These are phyloP conservation scores for Sibirionetta formosa DNA, from an alignment of 2,797 vertebrate genomes.

Conservation along the genomic window DNA sequence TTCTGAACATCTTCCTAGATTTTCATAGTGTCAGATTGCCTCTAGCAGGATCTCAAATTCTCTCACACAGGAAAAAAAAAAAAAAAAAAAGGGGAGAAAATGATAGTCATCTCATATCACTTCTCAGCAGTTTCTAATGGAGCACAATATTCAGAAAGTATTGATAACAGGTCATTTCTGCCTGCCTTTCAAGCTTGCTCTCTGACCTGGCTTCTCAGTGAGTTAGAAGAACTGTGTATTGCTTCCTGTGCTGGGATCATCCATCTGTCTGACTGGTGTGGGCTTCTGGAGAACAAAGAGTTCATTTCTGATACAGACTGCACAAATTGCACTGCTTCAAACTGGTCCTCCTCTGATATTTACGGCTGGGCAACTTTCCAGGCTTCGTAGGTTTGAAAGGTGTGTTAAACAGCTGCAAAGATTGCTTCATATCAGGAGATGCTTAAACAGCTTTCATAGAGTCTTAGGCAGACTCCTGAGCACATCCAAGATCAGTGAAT, in stretches of 20 bases:
- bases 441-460: background rate
- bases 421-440: background rate
- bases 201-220: background rate
- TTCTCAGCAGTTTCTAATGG: background rate
- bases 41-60: background rate
- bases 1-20: background rate
- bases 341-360: background rate
- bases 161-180: background rate
- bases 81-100: background rate
- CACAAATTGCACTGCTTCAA: background rate
- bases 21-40: background rate
- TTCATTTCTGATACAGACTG: background rate
- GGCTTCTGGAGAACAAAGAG: background rate
- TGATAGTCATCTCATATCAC: background rate
- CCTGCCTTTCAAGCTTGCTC: background rate
- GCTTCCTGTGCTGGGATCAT: background rate
- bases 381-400: background rate
- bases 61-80: background rate
- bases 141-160: background rate
- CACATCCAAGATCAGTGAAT: background rate
- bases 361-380: background rate
- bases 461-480: background rate
- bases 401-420: background rate
- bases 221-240: background rate
- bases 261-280: background rate